Evolutionary conservation across 1,140 invertebrate genomes (phyloP).

Genomic region (Lucilia cuprina): DNA sequence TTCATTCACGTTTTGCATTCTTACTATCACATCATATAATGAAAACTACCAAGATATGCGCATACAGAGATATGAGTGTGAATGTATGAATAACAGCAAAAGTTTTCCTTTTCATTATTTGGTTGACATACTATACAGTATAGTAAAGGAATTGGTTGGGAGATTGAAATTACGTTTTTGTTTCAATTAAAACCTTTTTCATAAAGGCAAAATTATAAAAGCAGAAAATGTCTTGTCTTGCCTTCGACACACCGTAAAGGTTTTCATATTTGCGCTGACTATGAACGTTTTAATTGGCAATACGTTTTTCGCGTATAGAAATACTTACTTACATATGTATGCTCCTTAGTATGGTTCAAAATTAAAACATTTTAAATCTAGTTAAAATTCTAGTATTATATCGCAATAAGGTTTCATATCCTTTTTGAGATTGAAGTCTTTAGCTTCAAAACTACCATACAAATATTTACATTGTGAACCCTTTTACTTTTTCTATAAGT

Average conservation of each 20-base stretch:
- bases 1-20: background rate
- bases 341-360: too few species aligned
- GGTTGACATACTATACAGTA: background rate
- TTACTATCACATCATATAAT: conserved; percentile 13
- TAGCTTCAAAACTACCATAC: too few species aligned
- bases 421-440: too few species aligned
- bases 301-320: background rate
- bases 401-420: too few species aligned
- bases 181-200: conserved; percentile 29
- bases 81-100: conserved; percentile 6
- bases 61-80: background rate
- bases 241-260: background rate
- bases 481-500: background rate
- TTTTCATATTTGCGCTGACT: background rate
- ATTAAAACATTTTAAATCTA: too few species aligned
- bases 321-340: background rate
- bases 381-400: too few species aligned
- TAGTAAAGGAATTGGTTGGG: background rate
- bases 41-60: background rate
- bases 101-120: background rate
- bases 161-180: background rate
- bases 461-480: too few species aligned
- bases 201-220: background rate
- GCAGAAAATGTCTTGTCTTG: background rate
- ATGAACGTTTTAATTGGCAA: conserved; percentile 26